Evolutionary conservation across 2,113 vertebrate species (phyloP).

Genomic region (Scopus umbretta): DNA sequence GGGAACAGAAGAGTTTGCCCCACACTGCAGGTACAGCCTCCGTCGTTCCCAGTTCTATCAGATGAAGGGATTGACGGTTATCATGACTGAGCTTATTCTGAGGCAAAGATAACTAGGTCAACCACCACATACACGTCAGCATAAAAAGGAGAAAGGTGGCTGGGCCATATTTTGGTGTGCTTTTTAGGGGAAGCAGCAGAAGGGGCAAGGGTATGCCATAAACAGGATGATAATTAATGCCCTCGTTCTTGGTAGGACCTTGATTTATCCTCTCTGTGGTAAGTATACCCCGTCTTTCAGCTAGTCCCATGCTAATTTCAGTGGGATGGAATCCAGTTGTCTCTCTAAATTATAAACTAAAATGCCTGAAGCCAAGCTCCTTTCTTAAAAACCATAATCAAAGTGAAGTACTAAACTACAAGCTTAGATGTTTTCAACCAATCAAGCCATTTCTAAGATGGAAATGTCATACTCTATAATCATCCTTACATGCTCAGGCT

Average conservation of each 20-base stretch:
- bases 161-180: neutral
- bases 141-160: neutral
- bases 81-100: neutral
- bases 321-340: neutral
- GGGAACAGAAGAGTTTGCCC: neutral
- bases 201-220: neutral
- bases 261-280: slow-evolving; percentile 31
- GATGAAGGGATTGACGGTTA: neutral
- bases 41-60: neutral
- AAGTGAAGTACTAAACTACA: neutral
- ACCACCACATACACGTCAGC: neutral
- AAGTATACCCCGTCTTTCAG: neutral
- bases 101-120: neutral
- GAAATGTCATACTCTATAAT: slow-evolving; percentile 44
- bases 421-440: neutral
- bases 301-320: slow-evolving; percentile 38
- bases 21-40: neutral
- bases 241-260: neutral
- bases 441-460: neutral
- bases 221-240: slow-evolving; percentile 30
- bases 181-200: neutral
- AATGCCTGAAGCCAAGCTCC: neutral
- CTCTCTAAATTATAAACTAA: slow-evolving; percentile 35
- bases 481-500: neutral
- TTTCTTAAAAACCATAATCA: slow-evolving; percentile 28